Conservation (phyloP, 1,140 invertebrate genomes). For the Himalopsyche phryganea region DNA sequence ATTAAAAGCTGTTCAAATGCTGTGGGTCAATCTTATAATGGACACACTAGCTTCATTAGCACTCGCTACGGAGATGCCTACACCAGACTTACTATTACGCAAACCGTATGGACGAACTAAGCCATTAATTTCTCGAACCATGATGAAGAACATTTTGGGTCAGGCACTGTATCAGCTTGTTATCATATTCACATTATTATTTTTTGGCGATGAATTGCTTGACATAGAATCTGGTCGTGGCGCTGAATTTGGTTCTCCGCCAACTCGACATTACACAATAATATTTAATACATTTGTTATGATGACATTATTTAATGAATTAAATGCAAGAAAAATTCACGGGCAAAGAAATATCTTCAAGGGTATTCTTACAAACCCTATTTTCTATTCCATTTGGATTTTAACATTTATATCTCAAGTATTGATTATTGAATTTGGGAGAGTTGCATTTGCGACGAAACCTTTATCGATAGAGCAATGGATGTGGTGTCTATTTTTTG, state of each 20-base stretch:
- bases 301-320: slow-evolving; percentile 73
- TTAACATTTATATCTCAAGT: slow-evolving; percentile 59
- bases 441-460: slow-evolving; percentile 59
- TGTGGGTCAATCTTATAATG: slow-evolving; percentile 75
- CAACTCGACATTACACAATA: slow-evolving; percentile 64
- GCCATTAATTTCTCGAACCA: slow-evolving; percentile 62
- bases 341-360: slow-evolving; percentile 65
- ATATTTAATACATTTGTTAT: slow-evolving; percentile 72
- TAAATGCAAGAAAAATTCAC: slow-evolving; percentile 69
- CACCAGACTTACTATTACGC: slow-evolving; percentile 57
- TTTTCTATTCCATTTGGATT: slow-evolving; percentile 64
- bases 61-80: slow-evolving; percentile 66
- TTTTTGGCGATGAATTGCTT: slow-evolving; percentile 53
- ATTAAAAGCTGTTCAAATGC: slow-evolving; percentile 65
- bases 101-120: slow-evolving; percentile 68
- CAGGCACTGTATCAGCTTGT: slow-evolving; percentile 63
- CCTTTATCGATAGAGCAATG: slow-evolving; percentile 60
- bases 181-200: slow-evolving; percentile 61
- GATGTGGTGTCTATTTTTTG: slow-evolving; percentile 50
- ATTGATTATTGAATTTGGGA: slow-evolving; percentile 62
- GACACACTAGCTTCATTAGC: slow-evolving; percentile 69
- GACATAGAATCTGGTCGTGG: slow-evolving; percentile 54
- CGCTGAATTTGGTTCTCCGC: slow-evolving; percentile 46
- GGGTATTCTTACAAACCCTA: slow-evolving; percentile 60
- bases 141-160: slow-evolving; percentile 68